Evolutionary conservation across 2,888 invertebrate species (phyloP), one percentile per base, ranked within the genome.

Genomic region (Aphodius granarius): DNA sequence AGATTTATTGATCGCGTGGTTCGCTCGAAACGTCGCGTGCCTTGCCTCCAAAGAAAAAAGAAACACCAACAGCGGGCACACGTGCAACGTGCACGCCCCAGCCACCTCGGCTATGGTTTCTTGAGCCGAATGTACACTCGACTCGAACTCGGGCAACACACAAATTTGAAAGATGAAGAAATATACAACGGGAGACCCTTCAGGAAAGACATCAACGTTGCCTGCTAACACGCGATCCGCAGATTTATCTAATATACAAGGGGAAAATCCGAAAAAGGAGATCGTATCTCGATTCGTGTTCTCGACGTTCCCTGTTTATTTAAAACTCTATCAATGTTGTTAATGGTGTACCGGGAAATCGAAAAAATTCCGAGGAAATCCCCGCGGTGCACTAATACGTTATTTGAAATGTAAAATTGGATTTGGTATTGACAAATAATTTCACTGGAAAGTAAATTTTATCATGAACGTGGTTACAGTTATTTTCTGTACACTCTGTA

Each of bases 201-300:
- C 76, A 76, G 75, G 75, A 79, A 77, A 78, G 78, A 78, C 78
- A 79, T 79, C 79, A 79, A 75, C 77, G 78, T 76, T 75, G 75
- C 68, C 13, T 76, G 76, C 72, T 76, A 72, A 76, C 80, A 80
- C 80, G 80, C 80, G 79, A 80, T 77, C 73, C 75, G 78, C 80
- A 80, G 80, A 80, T 80, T 80, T 80, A 80, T 80, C 80, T 80
- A 80, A 80, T 80, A 43, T 43, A 13, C 13, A n/a, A n/a, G n/a
- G 6, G 43, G 43, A 43, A 43, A 43, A 6, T 43, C 43, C 3
- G 9, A 13, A 0, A 43, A 43, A 43, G 43, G 43, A 43, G 43
- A 43, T 43, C 43, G 43, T 43, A 43, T 43, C 43, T 43, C 6
- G 43, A 43, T 43, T 43, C 43, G 43, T 43, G 43, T 43, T 43